Evolutionary conservation across 1,140 invertebrate genomes (phyloP).

Genomic region (Protaetia brevitarsis): DNA sequence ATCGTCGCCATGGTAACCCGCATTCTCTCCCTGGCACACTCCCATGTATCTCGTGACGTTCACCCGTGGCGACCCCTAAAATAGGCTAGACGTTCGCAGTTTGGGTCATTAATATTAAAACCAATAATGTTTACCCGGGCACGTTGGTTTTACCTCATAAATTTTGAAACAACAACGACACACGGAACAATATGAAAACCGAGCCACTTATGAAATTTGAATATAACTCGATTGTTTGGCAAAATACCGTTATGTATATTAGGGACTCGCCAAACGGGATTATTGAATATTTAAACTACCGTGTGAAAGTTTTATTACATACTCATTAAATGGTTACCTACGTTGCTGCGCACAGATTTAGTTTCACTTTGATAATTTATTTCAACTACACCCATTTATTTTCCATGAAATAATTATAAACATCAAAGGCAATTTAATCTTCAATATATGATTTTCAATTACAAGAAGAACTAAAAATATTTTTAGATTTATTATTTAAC

Average conservation of each 20-base stretch:
- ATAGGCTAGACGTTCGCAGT: background rate
- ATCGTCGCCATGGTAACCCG: background rate
- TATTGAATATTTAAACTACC: slow-evolving; percentile 1
- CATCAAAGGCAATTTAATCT: too few species aligned
- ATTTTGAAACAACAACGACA: slow-evolving; percentile 4
- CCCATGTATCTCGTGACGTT: background rate
- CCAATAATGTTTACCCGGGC: slow-evolving; percentile 10
- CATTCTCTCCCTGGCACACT: slow-evolving; percentile 6
- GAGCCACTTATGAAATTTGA: slow-evolving; percentile 9
- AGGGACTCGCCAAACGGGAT: background rate
- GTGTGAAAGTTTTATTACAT: background rate
- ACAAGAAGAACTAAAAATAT: too few species aligned
- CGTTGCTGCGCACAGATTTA: background rate
- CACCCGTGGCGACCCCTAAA: background rate
- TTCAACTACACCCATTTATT: too few species aligned
- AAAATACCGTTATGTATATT: slow-evolving; percentile 1
- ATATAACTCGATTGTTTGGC: background rate
- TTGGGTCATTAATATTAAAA: slow-evolving; percentile 14
- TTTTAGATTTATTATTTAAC: too few species aligned
- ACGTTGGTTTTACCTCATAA: slow-evolving; percentile 12
- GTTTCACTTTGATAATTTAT: too few species aligned
- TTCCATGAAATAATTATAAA: too few species aligned
- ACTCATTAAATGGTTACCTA: background rate
- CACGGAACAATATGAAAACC: background rate
- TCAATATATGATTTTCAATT: too few species aligned